Percentiles rank a stretch among this genome's conserved stretches.
phyloP scores from a whole-genome alignment of 2,888 invertebrate species.

The Thymelicus lineola region DNA sequence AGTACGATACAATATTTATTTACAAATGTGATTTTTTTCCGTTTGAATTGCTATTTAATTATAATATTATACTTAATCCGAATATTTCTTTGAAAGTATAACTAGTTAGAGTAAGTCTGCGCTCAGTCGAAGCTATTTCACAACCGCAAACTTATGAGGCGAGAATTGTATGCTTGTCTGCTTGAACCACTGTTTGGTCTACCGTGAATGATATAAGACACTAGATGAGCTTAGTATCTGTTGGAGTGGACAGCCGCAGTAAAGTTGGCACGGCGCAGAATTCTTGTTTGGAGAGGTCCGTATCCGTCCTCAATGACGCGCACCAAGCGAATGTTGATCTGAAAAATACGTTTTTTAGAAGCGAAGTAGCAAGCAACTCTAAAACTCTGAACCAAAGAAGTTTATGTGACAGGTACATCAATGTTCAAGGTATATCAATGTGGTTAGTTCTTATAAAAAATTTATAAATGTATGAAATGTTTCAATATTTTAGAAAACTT shows the following conservation, averaged over 20 bases:
- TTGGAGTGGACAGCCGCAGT: conserved; percentile 54
- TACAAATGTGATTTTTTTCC: no score
- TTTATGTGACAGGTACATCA: no score
- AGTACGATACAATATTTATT: no score
- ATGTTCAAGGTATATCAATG: no score
- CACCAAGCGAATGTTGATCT: conserved; percentile 90
- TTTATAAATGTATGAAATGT: no score
- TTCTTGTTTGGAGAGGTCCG: conserved; percentile 67
- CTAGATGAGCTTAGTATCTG: conserved; percentile 3
- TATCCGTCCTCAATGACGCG: conserved; percentile 81
- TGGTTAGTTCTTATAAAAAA: no score
- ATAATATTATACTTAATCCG: no score
- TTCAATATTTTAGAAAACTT: no score
- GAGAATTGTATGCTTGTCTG: background rate
- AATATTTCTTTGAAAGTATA: no score
- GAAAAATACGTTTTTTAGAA: conserved; percentile 42
- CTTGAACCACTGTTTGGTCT: background rate
- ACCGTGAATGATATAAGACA: background rate
- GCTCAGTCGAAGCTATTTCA: background rate
- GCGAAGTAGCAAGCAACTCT: no score
- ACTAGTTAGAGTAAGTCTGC: background rate
- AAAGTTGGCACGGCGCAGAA: conserved; percentile 63
- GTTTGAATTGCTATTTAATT: no score
- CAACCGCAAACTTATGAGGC: background rate
- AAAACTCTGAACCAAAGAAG: no score